Evolutionary conservation across 2,797 vertebrate species (phyloP).

Genomic region (Nannoperca australis): DNA sequence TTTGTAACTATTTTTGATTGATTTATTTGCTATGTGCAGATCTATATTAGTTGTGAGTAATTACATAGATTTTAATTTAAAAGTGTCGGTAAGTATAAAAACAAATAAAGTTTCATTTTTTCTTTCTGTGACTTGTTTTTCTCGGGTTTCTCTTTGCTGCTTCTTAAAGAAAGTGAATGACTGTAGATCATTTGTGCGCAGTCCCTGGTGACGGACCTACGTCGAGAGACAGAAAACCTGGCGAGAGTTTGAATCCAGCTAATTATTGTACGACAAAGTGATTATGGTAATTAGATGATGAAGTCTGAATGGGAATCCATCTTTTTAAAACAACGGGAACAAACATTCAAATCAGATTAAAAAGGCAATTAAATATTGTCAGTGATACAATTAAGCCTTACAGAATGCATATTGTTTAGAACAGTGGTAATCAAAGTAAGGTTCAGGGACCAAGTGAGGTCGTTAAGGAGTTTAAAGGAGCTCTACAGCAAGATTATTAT

Average conservation of each 20-base stretch:
- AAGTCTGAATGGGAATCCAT: constrained; percentile 29
- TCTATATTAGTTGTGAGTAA: constrained; percentile 85
- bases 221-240: not conserved
- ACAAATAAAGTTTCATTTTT: constrained; percentile 84
- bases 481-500: not conserved
- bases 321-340: constrained; percentile 1
- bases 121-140: constrained; percentile 76
- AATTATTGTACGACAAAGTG: constrained; percentile 23
- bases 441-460: not conserved
- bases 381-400: not conserved
- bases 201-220: not conserved
- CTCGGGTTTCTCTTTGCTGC: constrained; percentile 19
- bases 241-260: constrained; percentile 29
- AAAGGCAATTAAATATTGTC: constrained; percentile 6
- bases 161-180: not conserved
- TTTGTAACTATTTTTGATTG: constrained; percentile 78
- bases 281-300: constrained; percentile 43
- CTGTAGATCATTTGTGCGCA: not conserved
- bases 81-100: constrained; percentile 83
- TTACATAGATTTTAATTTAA: constrained; percentile 81
- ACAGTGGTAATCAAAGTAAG: not conserved
- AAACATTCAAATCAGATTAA: not conserved
- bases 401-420: constrained; percentile 15
- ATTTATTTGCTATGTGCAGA: constrained; percentile 83
- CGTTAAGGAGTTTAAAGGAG: not conserved